Evolutionary conservation across 1,140 invertebrate species (phyloP).

Genomic region (Ectropis grisescens): DNA sequence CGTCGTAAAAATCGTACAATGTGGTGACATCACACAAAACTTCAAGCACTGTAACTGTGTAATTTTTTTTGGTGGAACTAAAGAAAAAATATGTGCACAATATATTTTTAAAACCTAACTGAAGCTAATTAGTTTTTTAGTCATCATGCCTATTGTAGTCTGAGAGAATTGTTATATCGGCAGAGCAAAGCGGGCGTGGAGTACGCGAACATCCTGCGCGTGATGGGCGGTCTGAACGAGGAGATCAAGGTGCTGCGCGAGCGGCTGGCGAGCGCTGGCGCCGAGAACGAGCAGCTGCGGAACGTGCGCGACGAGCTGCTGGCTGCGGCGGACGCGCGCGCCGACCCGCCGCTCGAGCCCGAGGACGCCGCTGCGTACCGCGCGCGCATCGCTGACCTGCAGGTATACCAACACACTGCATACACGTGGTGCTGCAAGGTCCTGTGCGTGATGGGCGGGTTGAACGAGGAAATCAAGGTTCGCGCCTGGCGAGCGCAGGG

Average conservation of each 20-base stretch:
- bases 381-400: slow-evolving; percentile 36
- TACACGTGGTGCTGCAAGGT: too few species aligned
- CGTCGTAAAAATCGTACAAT: too few species aligned
- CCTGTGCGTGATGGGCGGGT: slow-evolving; percentile 49
- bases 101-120: too few species aligned
- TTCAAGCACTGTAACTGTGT: too few species aligned
- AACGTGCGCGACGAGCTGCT: slow-evolving; percentile 46
- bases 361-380: slow-evolving; percentile 32
- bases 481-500: slow-evolving; percentile 35
- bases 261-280: slow-evolving; percentile 22
- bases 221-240: slow-evolving; percentile 57
- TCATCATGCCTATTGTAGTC: too few species aligned
- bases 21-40: too few species aligned
- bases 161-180: too few species aligned
- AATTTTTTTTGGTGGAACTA: too few species aligned
- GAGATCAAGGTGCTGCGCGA: slow-evolving; percentile 48
- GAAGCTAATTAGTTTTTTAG: too few species aligned
- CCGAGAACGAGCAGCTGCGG: slow-evolving; percentile 43
- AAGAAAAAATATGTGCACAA: too few species aligned
- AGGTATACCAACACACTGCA: slow-evolving; percentile 29
- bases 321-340: slow-evolving; percentile 20
- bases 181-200: slow-evolving; percentile 41
- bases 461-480: slow-evolving; percentile 56
- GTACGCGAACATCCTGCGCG: slow-evolving; percentile 51
- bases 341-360: slow-evolving; percentile 16